A percentile compares a stretch with the other conserved stretches of the same genome.
phyloP scores from a whole-genome alignment of 2,797 vertebrate species.

The Poecilia gillii region DNA sequence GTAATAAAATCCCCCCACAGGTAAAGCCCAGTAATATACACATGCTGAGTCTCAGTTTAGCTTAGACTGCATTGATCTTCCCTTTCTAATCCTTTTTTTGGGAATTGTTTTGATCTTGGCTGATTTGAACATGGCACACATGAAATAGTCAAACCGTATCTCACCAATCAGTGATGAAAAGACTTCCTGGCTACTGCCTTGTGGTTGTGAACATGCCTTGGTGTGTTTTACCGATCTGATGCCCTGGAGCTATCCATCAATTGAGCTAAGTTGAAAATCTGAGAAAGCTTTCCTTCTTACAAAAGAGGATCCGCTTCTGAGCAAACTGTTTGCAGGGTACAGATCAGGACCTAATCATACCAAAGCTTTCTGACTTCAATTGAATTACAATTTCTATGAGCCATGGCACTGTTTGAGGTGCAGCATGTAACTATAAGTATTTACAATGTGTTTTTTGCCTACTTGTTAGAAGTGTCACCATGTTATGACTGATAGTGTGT shows the following conservation, averaged over 20 bases:
- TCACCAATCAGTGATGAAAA: conserved; percentile 1
- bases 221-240: background rate
- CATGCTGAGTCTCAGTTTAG: background rate
- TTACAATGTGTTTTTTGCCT: no score
- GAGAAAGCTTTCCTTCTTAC: background rate
- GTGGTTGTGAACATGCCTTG: background rate
- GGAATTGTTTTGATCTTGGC: background rate
- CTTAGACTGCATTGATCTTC: background rate
- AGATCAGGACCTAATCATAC: background rate
- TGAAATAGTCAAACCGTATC: background rate
- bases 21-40: background rate
- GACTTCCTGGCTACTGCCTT: background rate
- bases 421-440: no score
- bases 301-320: background rate
- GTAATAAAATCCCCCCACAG: background rate
- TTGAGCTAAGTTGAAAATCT: background rate
- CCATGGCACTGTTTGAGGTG: background rate
- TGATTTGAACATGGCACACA: background rate
- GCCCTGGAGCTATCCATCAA: background rate
- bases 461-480: no score
- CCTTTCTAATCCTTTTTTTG: background rate
- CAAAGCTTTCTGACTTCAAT: background rate
- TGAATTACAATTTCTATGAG: background rate
- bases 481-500: no score
- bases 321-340: background rate